Percentiles rank a stretch among this genome's conserved stretches.
Evolutionary conservation across 2,113 vertebrate species (phyloP).

Genomic region (Rostratula benghalensis): DNA sequence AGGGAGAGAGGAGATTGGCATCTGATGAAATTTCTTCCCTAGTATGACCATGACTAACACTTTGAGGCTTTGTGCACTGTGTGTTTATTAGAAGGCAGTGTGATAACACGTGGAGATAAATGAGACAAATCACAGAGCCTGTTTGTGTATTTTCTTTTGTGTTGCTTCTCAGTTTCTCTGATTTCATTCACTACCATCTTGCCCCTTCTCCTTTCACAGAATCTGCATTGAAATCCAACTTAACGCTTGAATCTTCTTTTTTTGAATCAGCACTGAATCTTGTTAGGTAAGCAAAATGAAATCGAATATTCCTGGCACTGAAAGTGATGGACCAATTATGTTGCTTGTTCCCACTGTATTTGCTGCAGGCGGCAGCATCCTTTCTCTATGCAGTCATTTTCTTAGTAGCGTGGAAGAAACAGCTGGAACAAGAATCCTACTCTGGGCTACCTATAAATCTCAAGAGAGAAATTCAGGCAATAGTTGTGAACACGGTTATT

Average conservation of each 20-base stretch:
- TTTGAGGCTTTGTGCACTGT: background rate
- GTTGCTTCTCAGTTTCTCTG: background rate
- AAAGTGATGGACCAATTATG: background rate
- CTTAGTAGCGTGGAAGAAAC: background rate
- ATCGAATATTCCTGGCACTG: background rate
- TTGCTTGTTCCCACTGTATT: background rate
- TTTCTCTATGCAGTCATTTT: background rate
- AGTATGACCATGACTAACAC: background rate
- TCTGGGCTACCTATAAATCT: background rate
- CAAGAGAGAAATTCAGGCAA: background rate
- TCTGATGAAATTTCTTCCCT: background rate
- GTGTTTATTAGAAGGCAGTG: background rate
- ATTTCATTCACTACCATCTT: background rate
- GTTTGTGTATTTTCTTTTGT: background rate
- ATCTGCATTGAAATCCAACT: background rate
- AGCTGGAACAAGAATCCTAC: background rate
- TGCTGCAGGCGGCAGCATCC: background rate
- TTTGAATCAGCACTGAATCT: background rate
- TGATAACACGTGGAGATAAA: background rate
- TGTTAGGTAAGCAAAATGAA: background rate
- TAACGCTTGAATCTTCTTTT: background rate
- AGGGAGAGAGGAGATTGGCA: background rate
- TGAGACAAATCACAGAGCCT: background rate
- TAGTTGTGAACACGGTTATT: background rate
- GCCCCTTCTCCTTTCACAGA: background rate